Conservation (phyloP, 1,140 invertebrate genomes). For the Neodiprion fabricii region DNA sequence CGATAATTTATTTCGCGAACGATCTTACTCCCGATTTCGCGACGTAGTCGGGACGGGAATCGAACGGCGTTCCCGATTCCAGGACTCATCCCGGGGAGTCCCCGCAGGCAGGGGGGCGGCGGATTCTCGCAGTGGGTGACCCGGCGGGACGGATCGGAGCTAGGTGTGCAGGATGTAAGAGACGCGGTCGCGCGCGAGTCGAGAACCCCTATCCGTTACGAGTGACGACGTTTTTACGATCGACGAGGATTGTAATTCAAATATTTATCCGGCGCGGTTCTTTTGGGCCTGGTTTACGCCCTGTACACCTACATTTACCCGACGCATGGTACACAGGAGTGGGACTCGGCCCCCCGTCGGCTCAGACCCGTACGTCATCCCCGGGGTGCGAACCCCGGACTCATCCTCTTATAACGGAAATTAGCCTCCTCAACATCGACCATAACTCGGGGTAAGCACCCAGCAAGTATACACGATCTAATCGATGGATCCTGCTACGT, state of each 20-base stretch:
- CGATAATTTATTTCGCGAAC: no score
- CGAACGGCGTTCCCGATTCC: not conserved
- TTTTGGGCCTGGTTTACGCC: conserved; percentile 50
- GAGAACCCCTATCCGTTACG: conserved; percentile 45
- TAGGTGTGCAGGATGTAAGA: not conserved
- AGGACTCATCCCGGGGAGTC: not conserved
- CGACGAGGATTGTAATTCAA: conserved; percentile 53
- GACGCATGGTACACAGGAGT: conserved; percentile 15
- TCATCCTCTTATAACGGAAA: not conserved
- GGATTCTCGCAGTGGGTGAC: conserved; percentile 1
- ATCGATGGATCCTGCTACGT: no score
- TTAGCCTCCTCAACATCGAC: no score
- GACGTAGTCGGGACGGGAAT: no score
- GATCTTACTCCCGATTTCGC: no score
- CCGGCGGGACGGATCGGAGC: not conserved
- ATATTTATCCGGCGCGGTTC: conserved; percentile 53
- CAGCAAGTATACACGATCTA: no score
- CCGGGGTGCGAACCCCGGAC: conserved; percentile 42
- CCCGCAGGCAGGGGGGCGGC: not conserved
- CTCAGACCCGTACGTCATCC: conserved; percentile 56
- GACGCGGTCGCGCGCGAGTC: not conserved
- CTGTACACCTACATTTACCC: conserved; percentile 38
- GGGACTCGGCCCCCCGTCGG: conserved; percentile 44
- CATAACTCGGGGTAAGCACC: no score
- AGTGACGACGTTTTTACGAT: conserved; percentile 58